Percentiles rank a stretch among this genome's conserved stretches.
Evolutionary conservation across 2,888 invertebrate genomes (phyloP).

Genomic region (Yponomeuta sedellus): DNA sequence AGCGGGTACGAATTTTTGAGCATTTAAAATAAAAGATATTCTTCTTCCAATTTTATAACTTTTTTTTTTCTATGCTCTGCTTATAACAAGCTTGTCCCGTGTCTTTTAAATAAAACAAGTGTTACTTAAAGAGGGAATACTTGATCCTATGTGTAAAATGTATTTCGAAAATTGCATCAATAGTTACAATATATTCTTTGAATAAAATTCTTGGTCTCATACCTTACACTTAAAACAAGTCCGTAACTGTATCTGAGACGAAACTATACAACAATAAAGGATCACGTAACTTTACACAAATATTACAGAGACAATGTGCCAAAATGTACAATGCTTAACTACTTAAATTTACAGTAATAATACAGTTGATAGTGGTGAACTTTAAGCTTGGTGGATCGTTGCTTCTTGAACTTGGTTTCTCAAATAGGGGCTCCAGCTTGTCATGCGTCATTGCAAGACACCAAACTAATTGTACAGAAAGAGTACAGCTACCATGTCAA

Average conservation of each 20-base stretch:
- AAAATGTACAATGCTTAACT: slow-evolving; percentile 48
- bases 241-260: slow-evolving; percentile 47
- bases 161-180: slow-evolving; percentile 73
- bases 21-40: background rate
- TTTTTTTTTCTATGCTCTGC: background rate
- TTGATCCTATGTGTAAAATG: slow-evolving; percentile 73
- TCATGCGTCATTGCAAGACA: too few relatives aligned
- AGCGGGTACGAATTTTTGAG: background rate
- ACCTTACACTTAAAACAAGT: slow-evolving; percentile 65
- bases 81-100: background rate
- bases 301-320: slow-evolving; percentile 34
- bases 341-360: slow-evolving; percentile 16
- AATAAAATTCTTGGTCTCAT: slow-evolving; percentile 72
- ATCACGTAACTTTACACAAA: slow-evolving; percentile 53
- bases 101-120: slow-evolving; percentile 5
- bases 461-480: too few relatives aligned
- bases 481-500: too few relatives aligned
- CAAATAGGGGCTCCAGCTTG: too few relatives aligned
- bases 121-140: slow-evolving; percentile 50
- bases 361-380: slow-evolving; percentile 20
- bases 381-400: too few relatives aligned
- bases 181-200: slow-evolving; percentile 62
- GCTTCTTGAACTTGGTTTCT: too few relatives aligned
- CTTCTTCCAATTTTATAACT: background rate
- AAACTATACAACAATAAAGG: slow-evolving; percentile 19